Percentiles rank a stretch among this genome's conserved stretches.
These are phyloP conservation scores for Idaea biselata DNA, from an alignment of 2,888 invertebrate genomes.

Conservation along the genomic window DNA sequence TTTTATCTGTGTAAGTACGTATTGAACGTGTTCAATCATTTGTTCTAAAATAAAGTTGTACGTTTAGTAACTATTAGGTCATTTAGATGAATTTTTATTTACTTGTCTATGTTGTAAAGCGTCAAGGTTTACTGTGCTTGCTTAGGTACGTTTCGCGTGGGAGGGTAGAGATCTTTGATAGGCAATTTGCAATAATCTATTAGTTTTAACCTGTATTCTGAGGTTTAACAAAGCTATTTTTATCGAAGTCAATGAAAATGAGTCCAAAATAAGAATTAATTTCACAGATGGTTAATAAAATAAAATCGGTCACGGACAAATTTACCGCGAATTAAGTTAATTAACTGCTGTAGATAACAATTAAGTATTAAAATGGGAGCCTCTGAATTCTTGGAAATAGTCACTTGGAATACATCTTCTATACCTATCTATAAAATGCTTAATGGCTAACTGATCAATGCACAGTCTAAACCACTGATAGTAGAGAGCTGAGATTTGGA, in stretches of 20 bases:
- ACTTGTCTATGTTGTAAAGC: slow-evolving; percentile 1
- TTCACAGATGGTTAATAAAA: background rate
- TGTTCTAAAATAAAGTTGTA: background rate
- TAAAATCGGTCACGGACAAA: background rate
- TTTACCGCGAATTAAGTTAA: background rate
- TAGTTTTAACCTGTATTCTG: no score
- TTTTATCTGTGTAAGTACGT: background rate
- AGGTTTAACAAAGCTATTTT: background rate
- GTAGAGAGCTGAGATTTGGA: no score
- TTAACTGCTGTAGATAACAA: background rate
- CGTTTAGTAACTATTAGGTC: background rate
- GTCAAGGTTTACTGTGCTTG: background rate
- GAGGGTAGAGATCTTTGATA: background rate
- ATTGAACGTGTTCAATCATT: background rate
- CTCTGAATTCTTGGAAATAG: background rate
- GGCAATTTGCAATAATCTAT: background rate
- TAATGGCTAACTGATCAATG: no score
- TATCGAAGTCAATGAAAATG: background rate
- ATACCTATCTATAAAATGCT: no score
- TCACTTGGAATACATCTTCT: background rate
- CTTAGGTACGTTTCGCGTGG: background rate
- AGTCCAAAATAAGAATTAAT: background rate
- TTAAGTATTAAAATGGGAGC: background rate
- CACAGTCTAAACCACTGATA: no score
- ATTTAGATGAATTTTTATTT: background rate